Evolutionary conservation across 2,888 invertebrate species (phyloP).

Genomic region (Mylabris sibirica): DNA sequence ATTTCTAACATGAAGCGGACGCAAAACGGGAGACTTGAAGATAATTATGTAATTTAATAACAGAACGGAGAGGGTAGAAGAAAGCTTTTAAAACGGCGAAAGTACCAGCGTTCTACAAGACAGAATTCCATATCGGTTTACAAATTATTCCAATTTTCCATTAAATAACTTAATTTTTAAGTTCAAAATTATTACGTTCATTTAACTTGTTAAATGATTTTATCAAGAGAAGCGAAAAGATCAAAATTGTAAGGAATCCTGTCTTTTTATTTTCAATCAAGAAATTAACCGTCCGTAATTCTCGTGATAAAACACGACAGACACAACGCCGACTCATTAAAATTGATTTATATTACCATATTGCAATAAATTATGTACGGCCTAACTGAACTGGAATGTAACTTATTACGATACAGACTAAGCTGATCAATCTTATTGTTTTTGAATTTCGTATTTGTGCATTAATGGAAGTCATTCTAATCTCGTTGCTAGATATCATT

Average conservation of each 20-base stretch:
- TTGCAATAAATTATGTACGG: too few relatives aligned
- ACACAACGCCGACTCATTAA: too few relatives aligned
- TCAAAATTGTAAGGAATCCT: background rate
- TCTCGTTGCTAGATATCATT: too few relatives aligned
- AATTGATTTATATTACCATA: too few relatives aligned
- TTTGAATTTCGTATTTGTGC: too few relatives aligned
- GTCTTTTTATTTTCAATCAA: background rate
- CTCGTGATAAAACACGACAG: background rate
- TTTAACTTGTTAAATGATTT: background rate
- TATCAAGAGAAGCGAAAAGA: background rate
- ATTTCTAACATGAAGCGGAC: background rate
- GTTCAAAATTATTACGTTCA: background rate
- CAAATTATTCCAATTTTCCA: background rate
- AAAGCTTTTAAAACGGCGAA: background rate
- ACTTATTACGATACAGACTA: too few relatives aligned
- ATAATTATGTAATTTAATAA: conserved; percentile 1
- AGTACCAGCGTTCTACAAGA: background rate
- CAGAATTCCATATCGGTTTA: background rate
- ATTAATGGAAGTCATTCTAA: too few relatives aligned
- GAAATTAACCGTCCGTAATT: background rate
- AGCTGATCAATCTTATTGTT: too few relatives aligned
- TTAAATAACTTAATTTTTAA: background rate
- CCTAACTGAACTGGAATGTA: background rate
- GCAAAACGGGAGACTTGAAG: background rate
- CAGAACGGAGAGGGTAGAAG: background rate